These are phyloP conservation scores for Euphydryas editha DNA, from an alignment of 2,888 invertebrate genomes.

Conservation along the genomic window DNA sequence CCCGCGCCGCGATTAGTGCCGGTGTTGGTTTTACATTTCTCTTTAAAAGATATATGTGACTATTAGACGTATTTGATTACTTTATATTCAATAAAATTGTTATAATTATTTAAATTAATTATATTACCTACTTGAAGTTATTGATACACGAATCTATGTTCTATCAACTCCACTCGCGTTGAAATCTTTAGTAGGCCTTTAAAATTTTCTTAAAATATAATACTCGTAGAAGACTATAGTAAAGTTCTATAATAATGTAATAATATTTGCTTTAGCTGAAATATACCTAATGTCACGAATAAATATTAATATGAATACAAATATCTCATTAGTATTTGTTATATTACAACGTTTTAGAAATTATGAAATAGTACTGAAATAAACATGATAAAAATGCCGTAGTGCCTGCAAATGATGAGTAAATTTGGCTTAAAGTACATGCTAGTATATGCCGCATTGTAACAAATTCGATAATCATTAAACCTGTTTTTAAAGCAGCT, in stretches of 20 bases:
- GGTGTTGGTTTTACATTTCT: conserved; percentile 45
- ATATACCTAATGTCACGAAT: no score
- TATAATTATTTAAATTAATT: neutral
- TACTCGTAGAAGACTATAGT: neutral
- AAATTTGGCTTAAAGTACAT: no score
- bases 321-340: no score
- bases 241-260: neutral
- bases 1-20: conserved; percentile 48
- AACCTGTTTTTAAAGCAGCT: no score
- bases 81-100: conserved; percentile 5
- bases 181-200: conserved; percentile 15
- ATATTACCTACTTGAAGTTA: neutral
- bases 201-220: neutral
- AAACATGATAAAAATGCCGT: no score
- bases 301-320: no score
- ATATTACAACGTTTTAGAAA: no score
- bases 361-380: no score
- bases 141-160: neutral
- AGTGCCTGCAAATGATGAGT: no score
- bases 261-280: no score
- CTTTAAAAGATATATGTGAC: conserved; percentile 18
- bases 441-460: no score
- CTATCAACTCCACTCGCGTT: conserved; percentile 14
- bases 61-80: conserved; percentile 10
- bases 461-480: no score